Percentiles rank a stretch among this genome's conserved stretches.
Conservation (phyloP, 53 echinoderm and acorn worm genomes). For the Echinarachnius parma region DNA sequence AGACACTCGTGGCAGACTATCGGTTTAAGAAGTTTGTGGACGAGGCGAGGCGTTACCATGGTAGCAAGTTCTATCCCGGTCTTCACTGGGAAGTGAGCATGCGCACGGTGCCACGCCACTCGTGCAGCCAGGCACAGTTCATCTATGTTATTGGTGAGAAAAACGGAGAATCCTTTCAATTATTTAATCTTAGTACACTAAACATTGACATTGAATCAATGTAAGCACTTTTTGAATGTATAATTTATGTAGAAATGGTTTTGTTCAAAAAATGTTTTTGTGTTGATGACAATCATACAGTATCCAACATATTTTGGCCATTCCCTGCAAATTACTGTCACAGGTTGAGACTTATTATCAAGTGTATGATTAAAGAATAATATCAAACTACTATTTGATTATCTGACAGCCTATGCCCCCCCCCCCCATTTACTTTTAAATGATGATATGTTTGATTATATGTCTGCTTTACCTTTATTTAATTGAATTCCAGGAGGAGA, state of each 20-base stretch:
- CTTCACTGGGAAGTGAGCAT: slow-evolving; percentile 96
- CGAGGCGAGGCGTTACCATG: slow-evolving; percentile 88
- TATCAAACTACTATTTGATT: not conserved
- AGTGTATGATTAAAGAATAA: not conserved
- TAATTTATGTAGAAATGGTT: too few species aligned
- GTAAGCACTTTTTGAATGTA: too few species aligned
- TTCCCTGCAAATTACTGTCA: not conserved
- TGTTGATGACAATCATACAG: not conserved
- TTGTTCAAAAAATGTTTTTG: not conserved
- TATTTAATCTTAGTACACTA: too few species aligned
- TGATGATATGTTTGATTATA: not conserved
- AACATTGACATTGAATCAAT: too few species aligned
- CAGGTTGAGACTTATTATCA: not conserved
- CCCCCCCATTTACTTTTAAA: too few species aligned
- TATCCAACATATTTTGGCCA: not conserved
- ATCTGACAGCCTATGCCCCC: too few species aligned
- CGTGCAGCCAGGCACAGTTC: slow-evolving; percentile 80
- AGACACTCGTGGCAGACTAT: slow-evolving; percentile 57
- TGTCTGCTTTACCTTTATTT: not conserved
- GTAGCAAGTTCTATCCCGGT: slow-evolving; percentile 89
- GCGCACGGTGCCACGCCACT: slow-evolving; percentile 81
- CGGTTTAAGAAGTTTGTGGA: slow-evolving; percentile 75
- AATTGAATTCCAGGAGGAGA: slow-evolving; percentile 68
- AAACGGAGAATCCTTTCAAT: too few species aligned
- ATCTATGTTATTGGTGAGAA: slow-evolving; percentile 96